Base-by-base conservation (phyloP, 2,797 vertebrate species). In the Lutjanus argentimaculatus region DNA sequence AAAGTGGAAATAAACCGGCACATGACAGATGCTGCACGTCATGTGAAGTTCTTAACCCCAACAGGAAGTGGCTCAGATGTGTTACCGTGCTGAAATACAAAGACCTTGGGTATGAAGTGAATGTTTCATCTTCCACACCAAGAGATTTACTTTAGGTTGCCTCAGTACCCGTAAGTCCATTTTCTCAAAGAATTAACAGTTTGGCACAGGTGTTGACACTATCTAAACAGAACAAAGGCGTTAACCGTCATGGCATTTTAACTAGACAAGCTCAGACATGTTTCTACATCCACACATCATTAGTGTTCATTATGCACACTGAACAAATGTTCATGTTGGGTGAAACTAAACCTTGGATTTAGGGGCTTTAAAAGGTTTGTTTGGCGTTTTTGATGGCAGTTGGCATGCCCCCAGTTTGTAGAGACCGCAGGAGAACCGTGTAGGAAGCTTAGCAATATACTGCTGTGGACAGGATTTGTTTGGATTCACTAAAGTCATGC, bases 1-100 rank as follows among this genome's bases (percentile, higher is more conserved):
- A 17, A 8, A 8, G 19, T 5, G 49, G 72, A 75, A 75, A 63
- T 8, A 61, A 16, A 40, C 13, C 30, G 7, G n/a, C 49, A 43
- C 45, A 73, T 73, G 52, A 62, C 19, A 63, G 67, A 62, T 2
- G 19, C 4, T 8, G 61, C 0, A 40, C n/a, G 16, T 75, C 56
- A 63, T 67, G 59, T 75, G 49, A 82, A 51, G 56, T 45, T 52
- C 40, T 45, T 62, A 65, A 70, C 76, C 67, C 55, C 36, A 55
- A 76, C 75, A 76, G 81, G 79, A 87, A 86, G 17, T 48, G 43
- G 58, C 25, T 56, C 45, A 56, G 46, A 64, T 67, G 42, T 36
- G 53, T 48, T 63, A 17, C 56, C 40, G 12, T 19, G 40, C 19
- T 25, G 36, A 61, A 40, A 22, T 13, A 66, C 7, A 49, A 67